These are phyloP conservation scores for Apus apus DNA, from an alignment of 2,113 vertebrate genomes.

Conservation along the genomic window DNA sequence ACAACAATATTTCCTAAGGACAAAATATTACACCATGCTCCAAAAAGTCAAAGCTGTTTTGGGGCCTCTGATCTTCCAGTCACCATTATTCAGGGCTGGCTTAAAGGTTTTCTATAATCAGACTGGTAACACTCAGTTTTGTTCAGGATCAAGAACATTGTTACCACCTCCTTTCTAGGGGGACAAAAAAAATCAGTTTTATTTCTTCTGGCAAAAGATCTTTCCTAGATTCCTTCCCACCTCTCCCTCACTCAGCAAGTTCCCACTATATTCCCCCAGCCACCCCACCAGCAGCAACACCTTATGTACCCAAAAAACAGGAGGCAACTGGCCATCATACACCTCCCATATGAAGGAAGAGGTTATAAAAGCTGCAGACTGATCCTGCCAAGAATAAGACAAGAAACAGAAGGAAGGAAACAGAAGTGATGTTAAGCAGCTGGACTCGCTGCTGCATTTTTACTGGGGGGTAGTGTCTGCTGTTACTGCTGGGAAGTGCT, in stretches of 20 bases:
- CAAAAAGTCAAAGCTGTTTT: neutral
- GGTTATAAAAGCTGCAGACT: neutral
- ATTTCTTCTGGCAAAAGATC: neutral
- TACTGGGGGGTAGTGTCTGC: neutral
- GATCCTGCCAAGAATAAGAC: neutral
- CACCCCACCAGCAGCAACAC: neutral
- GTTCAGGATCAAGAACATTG: neutral
- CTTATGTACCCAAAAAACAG: neutral
- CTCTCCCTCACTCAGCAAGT: neutral
- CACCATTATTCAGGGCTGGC: neutral
- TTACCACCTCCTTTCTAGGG: neutral
- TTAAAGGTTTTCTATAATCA: neutral
- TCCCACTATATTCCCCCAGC: neutral
- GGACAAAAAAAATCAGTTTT: neutral
- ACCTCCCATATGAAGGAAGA: neutral
- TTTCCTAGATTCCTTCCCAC: neutral
- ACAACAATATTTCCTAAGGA: neutral
- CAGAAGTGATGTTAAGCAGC: neutral
- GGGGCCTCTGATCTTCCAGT: neutral
- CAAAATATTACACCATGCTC: neutral
- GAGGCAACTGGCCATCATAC: neutral
- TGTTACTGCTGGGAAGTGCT: neutral
- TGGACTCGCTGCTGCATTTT: neutral
- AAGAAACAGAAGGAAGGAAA: neutral
- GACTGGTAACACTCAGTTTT: neutral